Evolutionary conservation across 2,888 invertebrate species (phyloP).

Genomic region (Agonopterix arenella): DNA sequence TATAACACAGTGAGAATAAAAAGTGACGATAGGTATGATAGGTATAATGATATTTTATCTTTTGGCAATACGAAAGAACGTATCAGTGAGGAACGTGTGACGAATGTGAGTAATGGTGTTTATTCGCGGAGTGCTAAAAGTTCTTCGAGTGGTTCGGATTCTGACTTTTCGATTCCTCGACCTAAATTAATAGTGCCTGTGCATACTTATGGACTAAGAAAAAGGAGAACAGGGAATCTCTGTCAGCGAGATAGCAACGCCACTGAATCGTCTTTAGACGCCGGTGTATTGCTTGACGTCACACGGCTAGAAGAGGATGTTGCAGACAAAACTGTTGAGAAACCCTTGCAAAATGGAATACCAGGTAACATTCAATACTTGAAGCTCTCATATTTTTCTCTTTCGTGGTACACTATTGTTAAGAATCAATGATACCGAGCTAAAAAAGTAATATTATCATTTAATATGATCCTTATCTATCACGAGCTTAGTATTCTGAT

Average conservation of each 20-base stretch:
- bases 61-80: constrained; percentile 45
- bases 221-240: constrained; percentile 88
- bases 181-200: constrained; percentile 92
- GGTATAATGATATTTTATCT: constrained; percentile 63
- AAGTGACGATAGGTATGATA: constrained; percentile 68
- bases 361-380: constrained; percentile 40
- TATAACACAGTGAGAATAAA: constrained; percentile 72
- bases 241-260: constrained; percentile 67
- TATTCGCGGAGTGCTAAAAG: constrained; percentile 66
- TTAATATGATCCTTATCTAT: constrained; percentile 3
- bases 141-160: constrained; percentile 75
- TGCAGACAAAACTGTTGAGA: constrained; percentile 31
- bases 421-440: neutral
- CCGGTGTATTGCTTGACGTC: constrained; percentile 62
- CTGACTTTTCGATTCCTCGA: constrained; percentile 88
- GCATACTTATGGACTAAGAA: constrained; percentile 89
- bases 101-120: constrained; percentile 28
- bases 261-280: constrained; percentile 58
- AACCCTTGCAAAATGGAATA: constrained; percentile 33
- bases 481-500: constrained; percentile 8
- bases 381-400: too few relatives aligned
- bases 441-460: constrained; percentile 3
- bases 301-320: constrained; percentile 47
- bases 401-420: too few relatives aligned
- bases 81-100: constrained; percentile 49